Conservation (phyloP, 2,113 vertebrate species). For the Glareola pratincola region DNA sequence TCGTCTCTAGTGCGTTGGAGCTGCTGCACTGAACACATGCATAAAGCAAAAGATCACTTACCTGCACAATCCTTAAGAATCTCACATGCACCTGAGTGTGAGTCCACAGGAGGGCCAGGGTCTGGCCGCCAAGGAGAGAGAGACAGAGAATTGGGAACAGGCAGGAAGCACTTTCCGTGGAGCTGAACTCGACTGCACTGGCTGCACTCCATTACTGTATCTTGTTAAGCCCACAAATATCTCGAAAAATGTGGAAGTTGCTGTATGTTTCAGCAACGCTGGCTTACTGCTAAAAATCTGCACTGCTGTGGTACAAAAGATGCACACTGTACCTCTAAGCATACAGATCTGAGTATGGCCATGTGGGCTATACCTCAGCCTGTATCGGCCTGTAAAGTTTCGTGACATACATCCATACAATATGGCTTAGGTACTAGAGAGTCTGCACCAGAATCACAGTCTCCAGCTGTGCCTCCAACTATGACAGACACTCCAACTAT, state of each 20-base stretch:
- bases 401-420: rapidly evolving
- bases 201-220: background rate
- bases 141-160: background rate
- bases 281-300: background rate
- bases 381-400: background rate
- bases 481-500: background rate
- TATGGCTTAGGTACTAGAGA: background rate
- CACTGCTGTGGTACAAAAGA: background rate
- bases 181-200: background rate
- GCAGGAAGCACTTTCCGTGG: background rate
- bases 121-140: background rate
- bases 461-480: background rate
- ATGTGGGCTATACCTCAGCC: background rate
- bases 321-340: background rate
- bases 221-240: background rate
- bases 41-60: background rate
- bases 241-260: background rate
- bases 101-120: background rate
- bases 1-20: background rate
- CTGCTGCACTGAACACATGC: background rate
- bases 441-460: background rate
- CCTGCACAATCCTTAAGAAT: background rate
- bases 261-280: background rate
- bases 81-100: background rate
- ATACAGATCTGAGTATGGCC: rapidly evolving